Conservation (phyloP, 1,140 invertebrate species). For the Bombus picipes region DNA sequence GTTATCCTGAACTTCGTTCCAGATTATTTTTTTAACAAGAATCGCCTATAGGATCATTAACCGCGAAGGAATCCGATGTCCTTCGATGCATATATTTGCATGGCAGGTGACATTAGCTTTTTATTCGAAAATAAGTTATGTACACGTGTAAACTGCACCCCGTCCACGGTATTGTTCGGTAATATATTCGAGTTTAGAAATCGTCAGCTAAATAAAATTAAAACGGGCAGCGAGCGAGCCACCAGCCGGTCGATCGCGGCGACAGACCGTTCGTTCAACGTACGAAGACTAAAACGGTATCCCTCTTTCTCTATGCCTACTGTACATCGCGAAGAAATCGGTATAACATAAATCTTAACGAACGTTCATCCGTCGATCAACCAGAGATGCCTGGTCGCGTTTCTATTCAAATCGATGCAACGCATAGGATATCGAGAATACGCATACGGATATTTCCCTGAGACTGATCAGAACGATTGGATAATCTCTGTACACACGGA, state of each 20-base stretch:
- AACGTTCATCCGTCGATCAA: not conserved
- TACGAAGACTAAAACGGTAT: constrained; percentile 12
- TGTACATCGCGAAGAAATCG: constrained; percentile 49
- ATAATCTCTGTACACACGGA: constrained; percentile 61
- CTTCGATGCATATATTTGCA: not conserved
- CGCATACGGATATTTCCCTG: constrained; percentile 78
- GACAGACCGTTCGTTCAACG: not conserved
- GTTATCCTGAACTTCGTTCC: not conserved
- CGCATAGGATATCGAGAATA: constrained; percentile 74
- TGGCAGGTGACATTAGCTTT: constrained; percentile 13
- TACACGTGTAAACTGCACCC: constrained; percentile 59
- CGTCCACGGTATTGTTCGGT: constrained; percentile 31
- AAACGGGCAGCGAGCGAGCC: constrained; percentile 18
- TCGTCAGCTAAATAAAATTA: constrained; percentile 64
- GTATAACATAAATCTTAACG: not conserved
- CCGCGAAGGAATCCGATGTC: constrained; percentile 19
- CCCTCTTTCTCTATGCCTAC: constrained; percentile 6
- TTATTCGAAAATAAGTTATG: constrained; percentile 70
- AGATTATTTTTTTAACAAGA: not conserved
- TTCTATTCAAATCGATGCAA: constrained; percentile 57
- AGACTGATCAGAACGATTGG: constrained; percentile 79
- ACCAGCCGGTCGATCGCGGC: not conserved
- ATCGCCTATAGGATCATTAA: constrained; percentile 19
- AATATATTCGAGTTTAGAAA: constrained; percentile 35
- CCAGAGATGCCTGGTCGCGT: constrained; percentile 48